Evolutionary conservation across 2,797 vertebrate species (phyloP).

Genomic region (Saxicola maurus): DNA sequence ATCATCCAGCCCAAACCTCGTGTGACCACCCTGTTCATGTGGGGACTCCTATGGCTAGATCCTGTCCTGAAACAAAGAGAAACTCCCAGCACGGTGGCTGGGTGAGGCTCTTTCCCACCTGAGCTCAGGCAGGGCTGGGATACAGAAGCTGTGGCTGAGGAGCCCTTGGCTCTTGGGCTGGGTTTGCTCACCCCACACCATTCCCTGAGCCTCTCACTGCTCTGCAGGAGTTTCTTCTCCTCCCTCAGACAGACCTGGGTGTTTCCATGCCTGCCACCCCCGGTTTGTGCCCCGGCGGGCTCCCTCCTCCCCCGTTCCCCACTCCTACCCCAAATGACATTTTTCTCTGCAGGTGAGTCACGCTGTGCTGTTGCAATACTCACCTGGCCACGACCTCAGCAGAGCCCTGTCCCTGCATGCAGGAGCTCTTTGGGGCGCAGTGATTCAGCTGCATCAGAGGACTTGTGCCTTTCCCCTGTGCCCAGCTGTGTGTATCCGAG

Average conservation of each 20-base stretch:
- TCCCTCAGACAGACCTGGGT: neutral
- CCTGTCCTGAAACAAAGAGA: neutral
- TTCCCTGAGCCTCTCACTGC: neutral
- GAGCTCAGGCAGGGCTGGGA: neutral
- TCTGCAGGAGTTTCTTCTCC: neutral
- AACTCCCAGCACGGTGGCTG: neutral
- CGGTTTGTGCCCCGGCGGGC: neutral
- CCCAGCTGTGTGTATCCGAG: conserved; percentile 46
- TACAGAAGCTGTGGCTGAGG: fast-evolving
- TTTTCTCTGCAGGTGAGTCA: conserved; percentile 4
- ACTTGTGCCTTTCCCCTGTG: neutral
- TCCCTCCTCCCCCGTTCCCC: neutral
- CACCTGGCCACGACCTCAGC: conserved; percentile 42
- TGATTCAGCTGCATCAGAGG: conserved; percentile 51
- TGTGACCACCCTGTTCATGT: fast-evolving
- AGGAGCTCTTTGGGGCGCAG: neutral
- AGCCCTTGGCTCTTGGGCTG: fast-evolving
- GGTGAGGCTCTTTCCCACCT: neutral
- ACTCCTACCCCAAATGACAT: conserved; percentile 1
- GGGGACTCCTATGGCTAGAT: neutral
- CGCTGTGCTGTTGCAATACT: conserved; percentile 1
- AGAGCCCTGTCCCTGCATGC: conserved; percentile 44
- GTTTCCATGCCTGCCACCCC: neutral
- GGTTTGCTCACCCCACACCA: fast-evolving
- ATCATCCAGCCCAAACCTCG: neutral